Conservation (phyloP, 2,797 vertebrate genomes). For the Graptemys geographica region DNA sequence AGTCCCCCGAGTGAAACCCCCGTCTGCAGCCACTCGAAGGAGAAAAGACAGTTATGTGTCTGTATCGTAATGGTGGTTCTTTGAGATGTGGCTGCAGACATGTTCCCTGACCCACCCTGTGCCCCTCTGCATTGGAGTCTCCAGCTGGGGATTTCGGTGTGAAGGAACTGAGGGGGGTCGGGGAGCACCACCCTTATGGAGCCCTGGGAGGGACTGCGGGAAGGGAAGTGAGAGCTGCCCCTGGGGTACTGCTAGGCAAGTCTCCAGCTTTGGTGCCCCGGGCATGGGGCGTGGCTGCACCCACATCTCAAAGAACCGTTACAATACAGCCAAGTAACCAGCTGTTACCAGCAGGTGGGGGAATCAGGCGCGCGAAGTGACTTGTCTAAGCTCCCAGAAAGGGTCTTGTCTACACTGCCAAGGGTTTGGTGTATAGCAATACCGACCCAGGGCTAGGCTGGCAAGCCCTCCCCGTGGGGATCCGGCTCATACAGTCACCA, state of each 20-base stretch:
- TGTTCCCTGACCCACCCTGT: too few relatives aligned
- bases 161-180: background rate
- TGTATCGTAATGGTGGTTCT: background rate
- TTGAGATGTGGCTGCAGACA: background rate
- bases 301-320: background rate
- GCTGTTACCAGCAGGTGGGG: background rate
- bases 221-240: too few relatives aligned
- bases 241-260: background rate
- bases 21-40: background rate
- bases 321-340: background rate
- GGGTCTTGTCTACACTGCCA: background rate
- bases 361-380: background rate
- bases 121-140: background rate
- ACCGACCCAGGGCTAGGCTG: too few relatives aligned
- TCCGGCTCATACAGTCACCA: background rate
- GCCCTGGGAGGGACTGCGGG: background rate
- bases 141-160: background rate
- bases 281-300: background rate
- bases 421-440: background rate
- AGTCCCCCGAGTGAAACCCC: background rate
- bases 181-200: background rate
- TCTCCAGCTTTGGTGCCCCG: background rate
- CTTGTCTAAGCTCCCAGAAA: background rate
- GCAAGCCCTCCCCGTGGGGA: background rate
- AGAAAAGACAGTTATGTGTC: background rate